These are phyloP conservation scores for Ahaetulla prasina DNA, from an alignment of 2,113 vertebrate species.

Conservation along the genomic window DNA sequence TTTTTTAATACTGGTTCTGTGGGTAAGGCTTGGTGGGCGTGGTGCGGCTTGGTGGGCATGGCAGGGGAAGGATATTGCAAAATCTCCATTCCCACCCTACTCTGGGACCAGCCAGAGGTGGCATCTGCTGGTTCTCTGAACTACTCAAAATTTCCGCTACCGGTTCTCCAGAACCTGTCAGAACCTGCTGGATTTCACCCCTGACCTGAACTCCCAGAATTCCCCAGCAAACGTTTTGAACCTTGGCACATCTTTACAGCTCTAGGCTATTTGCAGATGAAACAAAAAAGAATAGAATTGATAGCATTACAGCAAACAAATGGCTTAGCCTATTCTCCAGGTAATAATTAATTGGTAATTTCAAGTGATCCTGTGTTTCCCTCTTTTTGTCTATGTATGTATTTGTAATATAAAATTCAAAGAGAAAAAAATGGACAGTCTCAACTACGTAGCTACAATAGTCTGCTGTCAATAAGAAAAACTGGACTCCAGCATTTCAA, in stretches of 20 bases:
- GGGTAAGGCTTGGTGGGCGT: no score
- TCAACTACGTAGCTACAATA: not conserved
- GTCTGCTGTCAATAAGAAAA: not conserved
- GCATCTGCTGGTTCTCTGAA: no score
- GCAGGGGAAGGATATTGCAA: no score
- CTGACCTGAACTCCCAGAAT: not conserved
- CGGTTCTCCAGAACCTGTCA: no score
- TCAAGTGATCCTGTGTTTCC: not conserved
- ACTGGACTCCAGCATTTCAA: not conserved
- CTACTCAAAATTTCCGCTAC: no score
- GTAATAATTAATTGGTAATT: not conserved
- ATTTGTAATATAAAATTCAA: not conserved
- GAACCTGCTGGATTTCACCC: no score
- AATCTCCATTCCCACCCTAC: no score
- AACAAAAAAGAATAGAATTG: not conserved
- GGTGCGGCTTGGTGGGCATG: no score
- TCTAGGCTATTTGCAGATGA: not conserved
- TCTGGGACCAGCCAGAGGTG: no score
- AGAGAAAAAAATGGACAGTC: not conserved
- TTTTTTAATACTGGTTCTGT: no score
- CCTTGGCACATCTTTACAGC: not conserved
- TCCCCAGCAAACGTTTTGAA: not conserved
- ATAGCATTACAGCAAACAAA: not conserved
- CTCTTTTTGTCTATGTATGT: not conserved
- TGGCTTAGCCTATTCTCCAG: not conserved